phyloP scores from a whole-genome alignment of 2,888 invertebrate species.

The Melieria picta region DNA sequence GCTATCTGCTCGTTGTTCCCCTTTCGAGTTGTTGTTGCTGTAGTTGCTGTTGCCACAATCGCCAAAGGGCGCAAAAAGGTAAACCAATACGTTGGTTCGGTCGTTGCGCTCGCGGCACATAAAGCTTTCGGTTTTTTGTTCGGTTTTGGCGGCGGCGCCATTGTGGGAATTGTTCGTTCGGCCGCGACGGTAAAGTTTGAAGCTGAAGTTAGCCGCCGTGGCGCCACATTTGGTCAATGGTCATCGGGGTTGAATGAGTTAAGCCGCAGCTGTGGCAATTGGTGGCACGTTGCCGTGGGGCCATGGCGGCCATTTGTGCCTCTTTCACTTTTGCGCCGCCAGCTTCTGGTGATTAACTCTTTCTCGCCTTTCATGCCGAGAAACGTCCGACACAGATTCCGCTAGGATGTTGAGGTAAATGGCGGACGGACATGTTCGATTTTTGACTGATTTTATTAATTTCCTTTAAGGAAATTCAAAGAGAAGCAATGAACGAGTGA shows the following conservation, averaged over 20 bases:
- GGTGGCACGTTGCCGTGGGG: too few relatives aligned
- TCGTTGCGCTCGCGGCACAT: not conserved
- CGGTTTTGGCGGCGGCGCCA: too few relatives aligned
- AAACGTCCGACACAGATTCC: too few relatives aligned
- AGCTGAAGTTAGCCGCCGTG: too few relatives aligned
- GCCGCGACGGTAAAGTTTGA: too few relatives aligned
- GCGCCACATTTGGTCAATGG: constrained; percentile 26
- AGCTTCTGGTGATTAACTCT: not conserved
- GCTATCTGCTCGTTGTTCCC: not conserved
- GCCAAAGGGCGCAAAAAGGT: not conserved
- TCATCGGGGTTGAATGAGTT: constrained; percentile 26
- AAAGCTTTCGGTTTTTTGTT: not conserved
- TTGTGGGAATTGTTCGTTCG: too few relatives aligned
- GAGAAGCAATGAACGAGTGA: not conserved
- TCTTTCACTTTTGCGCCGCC: constrained; percentile 13
- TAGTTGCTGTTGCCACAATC: not conserved
- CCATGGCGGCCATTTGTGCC: not conserved
- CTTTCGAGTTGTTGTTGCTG: not conserved
- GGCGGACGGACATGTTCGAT: not conserved
- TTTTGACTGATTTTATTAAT: constrained; percentile 29
- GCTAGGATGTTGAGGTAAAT: too few relatives aligned
- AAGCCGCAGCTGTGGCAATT: not conserved
- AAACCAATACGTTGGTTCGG: too few relatives aligned
- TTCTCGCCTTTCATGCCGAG: not conserved
- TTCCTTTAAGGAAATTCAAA: constrained; percentile 33